Base-by-base conservation (phyloP, 92 coral and sea anemone genomes). In the Umimayanthus chanpuru region DNA sequence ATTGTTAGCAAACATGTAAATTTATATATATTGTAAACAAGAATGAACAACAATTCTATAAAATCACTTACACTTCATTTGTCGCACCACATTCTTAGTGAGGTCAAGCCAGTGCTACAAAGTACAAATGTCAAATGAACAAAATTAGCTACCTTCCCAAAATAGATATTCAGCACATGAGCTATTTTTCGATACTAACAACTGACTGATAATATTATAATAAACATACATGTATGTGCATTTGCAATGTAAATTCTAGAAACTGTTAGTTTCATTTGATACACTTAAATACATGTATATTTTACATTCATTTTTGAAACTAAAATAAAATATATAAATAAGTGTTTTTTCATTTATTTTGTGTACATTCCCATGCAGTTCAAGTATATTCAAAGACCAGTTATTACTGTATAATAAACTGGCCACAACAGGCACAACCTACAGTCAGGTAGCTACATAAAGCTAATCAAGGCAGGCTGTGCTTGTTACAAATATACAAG, bases 71-170 rank as follows among this genome's bases (percentile, higher is more conserved):
- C 99, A 95, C 89, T 97, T 97, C 99, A 97, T 97, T 91, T 97
- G 99, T 66, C 89, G 93, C 79, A 95, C 91, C 26, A 97, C 94
- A 88, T 93, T 95, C 88, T 97, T 97, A 84, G 88, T 94, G 9
- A 95, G 91, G 77, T 97, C 99, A 14, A 97, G 94, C 99, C 99
- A 97, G 80, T 97, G 99, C 99, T 97, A 44, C 9, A 93, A 47
- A 8, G 81, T 29, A 87, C 18, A 71, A 72, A 53, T 23, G 14
- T 85, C 11, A 77, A 72, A 53, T 23, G 14, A 44, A 28, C 10
- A 30, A 20, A 44, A 10, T 21, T 64, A 5, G 36, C 36, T 32
- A 32, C 36, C 36, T 32, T 32, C 5, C 20, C 11, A 26, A 83
- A 6, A 23, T 3, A 38, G 23, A 23, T 25, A 21, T 41, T 39